A percentile compares a stretch with the other conserved stretches of the same genome.
These are phyloP conservation scores for Rattus norvegicus DNA, from an alignment of 2,113 vertebrate genomes.

Conservation along the genomic window DNA sequence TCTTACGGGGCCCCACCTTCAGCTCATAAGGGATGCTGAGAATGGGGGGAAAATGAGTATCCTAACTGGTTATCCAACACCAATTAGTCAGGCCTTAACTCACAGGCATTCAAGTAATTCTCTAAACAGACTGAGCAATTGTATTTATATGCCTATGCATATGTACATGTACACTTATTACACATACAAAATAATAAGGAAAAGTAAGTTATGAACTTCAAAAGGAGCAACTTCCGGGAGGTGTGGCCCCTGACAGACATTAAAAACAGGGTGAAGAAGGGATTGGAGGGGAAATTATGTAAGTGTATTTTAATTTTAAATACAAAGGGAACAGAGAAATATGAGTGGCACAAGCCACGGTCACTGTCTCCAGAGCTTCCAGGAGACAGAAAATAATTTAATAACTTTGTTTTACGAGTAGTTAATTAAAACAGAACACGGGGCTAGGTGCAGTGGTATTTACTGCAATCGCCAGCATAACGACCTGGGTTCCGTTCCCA, in stretches of 20 bases:
- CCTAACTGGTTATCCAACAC: neutral
- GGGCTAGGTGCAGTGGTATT: neutral
- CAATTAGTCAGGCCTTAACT: neutral
- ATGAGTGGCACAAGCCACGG: neutral
- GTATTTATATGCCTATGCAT: neutral
- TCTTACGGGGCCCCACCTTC: neutral
- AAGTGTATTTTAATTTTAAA: neutral
- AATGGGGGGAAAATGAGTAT: neutral
- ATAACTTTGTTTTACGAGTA: neutral
- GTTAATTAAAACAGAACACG: neutral
- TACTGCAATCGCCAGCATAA: neutral
- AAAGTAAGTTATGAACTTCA: neutral
- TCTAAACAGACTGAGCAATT: neutral
- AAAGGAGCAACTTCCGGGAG: neutral
- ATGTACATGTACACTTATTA: neutral
- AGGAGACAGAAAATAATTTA: neutral
- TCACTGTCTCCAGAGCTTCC: neutral
- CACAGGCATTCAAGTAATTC: neutral
- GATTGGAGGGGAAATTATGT: neutral
- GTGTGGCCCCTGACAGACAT: no score
- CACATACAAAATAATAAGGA: neutral
- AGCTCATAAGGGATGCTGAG: neutral
- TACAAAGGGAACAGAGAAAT: neutral
- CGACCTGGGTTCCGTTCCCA: neutral
- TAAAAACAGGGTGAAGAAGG: neutral